Evolutionary conservation across 2,888 invertebrate species (phyloP), one percentile per base, ranked within the genome.

Genomic region (Chymomyza amoena): DNA sequence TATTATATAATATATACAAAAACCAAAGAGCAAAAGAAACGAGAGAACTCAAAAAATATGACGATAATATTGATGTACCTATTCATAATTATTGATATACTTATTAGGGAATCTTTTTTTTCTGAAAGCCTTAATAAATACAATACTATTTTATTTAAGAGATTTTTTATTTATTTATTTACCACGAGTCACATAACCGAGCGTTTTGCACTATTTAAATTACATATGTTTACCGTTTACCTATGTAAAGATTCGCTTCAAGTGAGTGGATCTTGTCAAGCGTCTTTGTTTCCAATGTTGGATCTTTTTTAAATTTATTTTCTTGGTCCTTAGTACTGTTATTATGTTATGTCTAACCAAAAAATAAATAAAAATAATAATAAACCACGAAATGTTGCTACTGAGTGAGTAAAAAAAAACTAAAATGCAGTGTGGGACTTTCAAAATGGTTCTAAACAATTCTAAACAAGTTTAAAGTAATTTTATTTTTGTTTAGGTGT

Each of bases 391-490:
- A 72, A 81, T 78, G 84, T 82, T 79, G 78, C 69, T 72, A 85
- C 85, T 79, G 77, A 85, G 85, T 85, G 85, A 85, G 85, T 85
- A 85, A 80, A 75, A 45, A 45, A 10, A 13, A 10, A 39, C 62
- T 50, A 54, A 68, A 60, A 60, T 16, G 15, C 28, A 67, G 51
- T 65, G 62, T 51, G 51, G 63, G 20, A 64, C 50, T 64, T 32
- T 13, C 13, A 4, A 45, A 45, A 45, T 13, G 13, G 39, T 45
- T 13, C 13, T 13, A 4, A 45, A 13, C 39, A 10, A 45, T 13
- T 13, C 10, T 13, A 45, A 45, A 13, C 10, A 2, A 45, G 13
- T 45, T 13, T 1, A 36, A 45, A 45, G 39, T 45, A 45, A 45
- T 45, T 45, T 13, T 13, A 13, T 45, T 45, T 45, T 45, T 45